Evolutionary conservation across 2,113 vertebrate genomes (phyloP).

Genomic region (Notechis scutatus): DNA sequence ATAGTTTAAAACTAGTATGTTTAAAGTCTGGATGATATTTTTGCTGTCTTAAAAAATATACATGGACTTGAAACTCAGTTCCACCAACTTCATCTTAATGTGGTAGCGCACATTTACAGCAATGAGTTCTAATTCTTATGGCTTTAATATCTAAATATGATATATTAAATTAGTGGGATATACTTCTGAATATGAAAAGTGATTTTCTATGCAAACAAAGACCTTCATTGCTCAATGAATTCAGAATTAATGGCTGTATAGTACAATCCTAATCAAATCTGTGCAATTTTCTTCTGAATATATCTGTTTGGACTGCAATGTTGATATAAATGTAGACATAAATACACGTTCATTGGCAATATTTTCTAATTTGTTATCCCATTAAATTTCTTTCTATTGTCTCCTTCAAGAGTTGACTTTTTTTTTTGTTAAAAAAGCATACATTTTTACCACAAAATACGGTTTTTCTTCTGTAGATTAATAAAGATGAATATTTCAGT

Average conservation of each 20-base stretch:
- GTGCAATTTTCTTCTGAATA: background rate
- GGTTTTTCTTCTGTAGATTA: constrained; percentile 17
- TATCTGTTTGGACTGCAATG: background rate
- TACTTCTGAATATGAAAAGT: background rate
- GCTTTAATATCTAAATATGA: background rate
- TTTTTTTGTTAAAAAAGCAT: background rate
- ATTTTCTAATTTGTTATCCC: constrained; percentile 12
- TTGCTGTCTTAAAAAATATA: constrained; percentile 1
- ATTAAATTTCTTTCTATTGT: constrained; percentile 23
- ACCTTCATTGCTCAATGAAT: background rate
- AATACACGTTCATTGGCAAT: background rate
- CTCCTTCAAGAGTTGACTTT: background rate
- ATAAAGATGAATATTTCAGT: background rate
- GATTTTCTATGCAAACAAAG: background rate
- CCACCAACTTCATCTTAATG: background rate
- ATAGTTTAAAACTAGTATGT: background rate
- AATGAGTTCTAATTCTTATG: background rate
- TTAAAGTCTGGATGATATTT: background rate
- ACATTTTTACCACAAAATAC: constrained; percentile 26
- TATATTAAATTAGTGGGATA: background rate
- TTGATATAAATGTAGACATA: background rate
- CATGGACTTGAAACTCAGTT: constrained; percentile 28
- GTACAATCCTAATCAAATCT: background rate
- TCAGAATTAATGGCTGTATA: background rate
- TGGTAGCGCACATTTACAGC: background rate